These are phyloP conservation scores for Furnarius figulus DNA, from an alignment of 2,113 vertebrate species.

Conservation along the genomic window DNA sequence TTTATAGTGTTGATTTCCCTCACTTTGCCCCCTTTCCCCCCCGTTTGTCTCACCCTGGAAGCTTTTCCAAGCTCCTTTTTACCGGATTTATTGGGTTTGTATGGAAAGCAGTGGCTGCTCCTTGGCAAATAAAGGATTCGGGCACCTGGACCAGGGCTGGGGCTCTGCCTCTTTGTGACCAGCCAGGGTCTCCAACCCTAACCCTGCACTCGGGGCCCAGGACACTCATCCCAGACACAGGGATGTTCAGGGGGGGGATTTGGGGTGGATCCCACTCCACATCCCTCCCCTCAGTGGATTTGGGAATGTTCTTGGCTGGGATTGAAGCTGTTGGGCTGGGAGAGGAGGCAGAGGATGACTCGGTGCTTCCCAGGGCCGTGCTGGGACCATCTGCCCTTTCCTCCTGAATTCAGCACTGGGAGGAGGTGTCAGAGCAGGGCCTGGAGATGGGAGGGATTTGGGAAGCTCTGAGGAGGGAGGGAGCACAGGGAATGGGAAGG, in stretches of 20 bases:
- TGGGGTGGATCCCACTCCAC: background rate
- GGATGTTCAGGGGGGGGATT: background rate
- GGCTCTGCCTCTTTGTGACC: background rate
- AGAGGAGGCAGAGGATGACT: background rate
- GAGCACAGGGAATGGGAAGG: no score
- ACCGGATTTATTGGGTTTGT: background rate
- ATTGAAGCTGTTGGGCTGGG: background rate
- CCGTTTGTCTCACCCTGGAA: background rate
- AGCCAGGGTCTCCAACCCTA: no score
- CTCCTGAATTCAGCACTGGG: background rate
- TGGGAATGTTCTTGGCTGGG: background rate
- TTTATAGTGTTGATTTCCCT: background rate
- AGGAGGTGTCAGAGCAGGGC: background rate
- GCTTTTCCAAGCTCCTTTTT: background rate
- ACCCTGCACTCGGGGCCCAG: no score
- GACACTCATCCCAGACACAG: background rate
- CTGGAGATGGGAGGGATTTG: background rate
- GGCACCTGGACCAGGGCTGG: background rate
- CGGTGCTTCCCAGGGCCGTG: background rate
- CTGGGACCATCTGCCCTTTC: background rate
- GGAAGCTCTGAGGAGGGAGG: background rate
- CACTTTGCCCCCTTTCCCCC: accelerated
- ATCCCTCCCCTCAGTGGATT: background rate
- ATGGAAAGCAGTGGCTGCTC: background rate
- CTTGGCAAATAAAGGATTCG: background rate